phyloP scores from a whole-genome alignment of 2,797 vertebrate genomes.

The Sciurus carolinensis region DNA sequence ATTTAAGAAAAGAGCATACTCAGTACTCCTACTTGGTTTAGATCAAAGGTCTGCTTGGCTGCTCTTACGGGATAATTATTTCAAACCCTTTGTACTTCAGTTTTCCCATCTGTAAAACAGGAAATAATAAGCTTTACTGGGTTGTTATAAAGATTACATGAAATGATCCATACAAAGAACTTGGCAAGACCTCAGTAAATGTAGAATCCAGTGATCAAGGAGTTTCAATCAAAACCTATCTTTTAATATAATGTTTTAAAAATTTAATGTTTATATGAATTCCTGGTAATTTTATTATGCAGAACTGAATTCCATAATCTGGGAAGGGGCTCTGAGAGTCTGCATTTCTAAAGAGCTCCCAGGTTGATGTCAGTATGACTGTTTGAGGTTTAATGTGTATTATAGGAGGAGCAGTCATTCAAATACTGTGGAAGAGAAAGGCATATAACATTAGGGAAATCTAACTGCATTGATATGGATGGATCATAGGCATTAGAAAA shows the following conservation, averaged over 20 bases:
- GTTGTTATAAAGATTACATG: not conserved
- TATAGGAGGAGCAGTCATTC: not conserved
- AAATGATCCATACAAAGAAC: slow-evolving; percentile 18
- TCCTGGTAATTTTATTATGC: slow-evolving; percentile 30
- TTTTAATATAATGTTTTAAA: slow-evolving; percentile 52
- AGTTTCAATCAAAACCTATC: slow-evolving; percentile 26
- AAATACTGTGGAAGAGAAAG: not conserved
- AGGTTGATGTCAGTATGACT: not conserved
- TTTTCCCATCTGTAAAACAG: not conserved
- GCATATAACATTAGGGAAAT: not conserved
- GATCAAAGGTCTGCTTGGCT: not conserved
- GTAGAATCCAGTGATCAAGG: not conserved
- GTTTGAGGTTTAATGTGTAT: not conserved
- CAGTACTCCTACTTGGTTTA: not conserved
- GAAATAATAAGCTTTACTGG: not conserved
- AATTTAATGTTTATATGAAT: slow-evolving; percentile 43
- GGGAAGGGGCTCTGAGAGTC: not conserved
- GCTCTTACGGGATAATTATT: not conserved
- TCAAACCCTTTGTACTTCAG: not conserved
- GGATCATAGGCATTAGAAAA: not conserved
- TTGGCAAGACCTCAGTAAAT: slow-evolving; percentile 50
- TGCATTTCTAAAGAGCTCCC: slow-evolving; percentile 30
- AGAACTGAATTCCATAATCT: slow-evolving; percentile 10
- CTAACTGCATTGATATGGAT: not conserved
- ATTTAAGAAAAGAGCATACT: not conserved